Evolutionary conservation across 2,797 vertebrate species (phyloP).

Genomic region (Parotocinclus haroldoi): DNA sequence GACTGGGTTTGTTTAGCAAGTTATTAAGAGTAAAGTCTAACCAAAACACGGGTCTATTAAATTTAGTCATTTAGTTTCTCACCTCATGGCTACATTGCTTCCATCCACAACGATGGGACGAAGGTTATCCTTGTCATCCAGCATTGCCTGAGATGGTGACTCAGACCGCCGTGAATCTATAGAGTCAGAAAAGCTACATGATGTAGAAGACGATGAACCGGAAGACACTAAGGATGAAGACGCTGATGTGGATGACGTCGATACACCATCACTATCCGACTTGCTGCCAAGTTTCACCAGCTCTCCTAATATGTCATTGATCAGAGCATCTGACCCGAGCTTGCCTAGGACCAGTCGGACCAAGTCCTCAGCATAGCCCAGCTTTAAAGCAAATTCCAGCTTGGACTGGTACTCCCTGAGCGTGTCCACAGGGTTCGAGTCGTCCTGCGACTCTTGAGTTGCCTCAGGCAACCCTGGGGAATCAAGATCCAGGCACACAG

Average conservation of each 20-base stretch:
- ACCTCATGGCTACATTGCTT: constrained; percentile 99
- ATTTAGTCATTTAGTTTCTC: constrained; percentile 42
- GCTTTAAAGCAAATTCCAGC: constrained; percentile 94
- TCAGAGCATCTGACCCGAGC: constrained; percentile 88
- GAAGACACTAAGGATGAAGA: constrained; percentile 54
- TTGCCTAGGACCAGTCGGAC: constrained; percentile 90
- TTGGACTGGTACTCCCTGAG: constrained; percentile 85
- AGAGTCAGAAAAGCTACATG: constrained; percentile 70
- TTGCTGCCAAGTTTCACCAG: constrained; percentile 95
- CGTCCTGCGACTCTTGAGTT: constrained; percentile 64
- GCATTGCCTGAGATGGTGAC: constrained; percentile 73
- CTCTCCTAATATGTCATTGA: constrained; percentile 94
- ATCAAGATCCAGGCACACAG: constrained; percentile 73
- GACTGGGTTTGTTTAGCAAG: no score
- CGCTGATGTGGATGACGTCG: constrained; percentile 28
- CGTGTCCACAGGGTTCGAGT: constrained; percentile 66
- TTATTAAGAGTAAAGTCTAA: no score
- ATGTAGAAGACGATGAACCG: constrained; percentile 60
- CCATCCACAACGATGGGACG: constrained; percentile 91
- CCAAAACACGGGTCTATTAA: no score
- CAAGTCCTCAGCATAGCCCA: constrained; percentile 92
- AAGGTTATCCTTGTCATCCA: constrained; percentile 88
- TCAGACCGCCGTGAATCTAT: constrained; percentile 79
- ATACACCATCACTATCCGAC: constrained; percentile 72
- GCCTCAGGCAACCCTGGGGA: constrained; percentile 62